Base-by-base conservation (phyloP, 2,113 vertebrate species). In the Notarius quadriscutis region DNA sequence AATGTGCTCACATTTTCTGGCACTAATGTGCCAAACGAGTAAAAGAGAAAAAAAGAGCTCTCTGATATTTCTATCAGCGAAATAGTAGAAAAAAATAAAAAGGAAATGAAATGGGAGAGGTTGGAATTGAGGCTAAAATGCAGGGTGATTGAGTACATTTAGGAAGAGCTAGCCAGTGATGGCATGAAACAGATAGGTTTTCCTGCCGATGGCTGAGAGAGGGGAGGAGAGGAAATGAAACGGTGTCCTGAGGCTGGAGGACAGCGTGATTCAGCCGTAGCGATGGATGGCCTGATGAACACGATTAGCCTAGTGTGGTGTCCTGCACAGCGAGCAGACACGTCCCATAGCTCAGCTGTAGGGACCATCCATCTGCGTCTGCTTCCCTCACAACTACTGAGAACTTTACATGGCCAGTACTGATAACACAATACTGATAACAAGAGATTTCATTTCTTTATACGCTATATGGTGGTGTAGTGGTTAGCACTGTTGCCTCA, bases 201-300 rank as follows among this genome's bases (percentile, higher is more conserved):
- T 72, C 75, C n/a, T 15, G 79, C 87, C 58, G 7, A 65, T 53
- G 78, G 84, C 83, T 18, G 82, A 67, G 62, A 53, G 25, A 41
- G 12, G 65, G 55, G 53, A 53, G 67, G 10, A 25, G n/a, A 65
- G 72, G 84, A 84, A 75, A 87, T 88, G 75, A 80, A 88, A 74
- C 15, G 60, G 57, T 41, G 27, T 63, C 84, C 81, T 48, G 62
- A 69, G 86, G 86, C 58, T 34, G 8, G 17, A n/a, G 22, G 74
- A 53, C 65, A 69, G 78, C 58, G 25, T 88, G 77, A 87, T 81
- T 84, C 78, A 85, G 79, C 34, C 30, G 41, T 18, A 62, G 48
- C 75, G 89, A 90, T 82, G 83, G 87, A 84, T 82, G 85, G 12
- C 81, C 58, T 85, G 87, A 88, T 79, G 82, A 87, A 90, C 85